These are phyloP conservation scores for Microctonus hyperodae DNA, from an alignment of 2,888 invertebrate genomes.

Conservation along the genomic window DNA sequence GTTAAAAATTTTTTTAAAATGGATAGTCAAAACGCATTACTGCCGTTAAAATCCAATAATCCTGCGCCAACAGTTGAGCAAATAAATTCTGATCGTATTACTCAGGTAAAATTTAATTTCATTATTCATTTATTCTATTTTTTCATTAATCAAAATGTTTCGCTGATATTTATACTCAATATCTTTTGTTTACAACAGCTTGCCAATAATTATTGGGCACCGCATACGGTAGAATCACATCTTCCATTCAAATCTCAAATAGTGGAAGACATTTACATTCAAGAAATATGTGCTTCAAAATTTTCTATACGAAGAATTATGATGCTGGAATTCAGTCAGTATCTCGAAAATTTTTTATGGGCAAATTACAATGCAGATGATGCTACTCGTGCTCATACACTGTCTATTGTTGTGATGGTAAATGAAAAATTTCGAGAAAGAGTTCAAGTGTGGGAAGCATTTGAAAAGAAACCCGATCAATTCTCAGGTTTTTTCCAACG, in stretches of 20 bases:
- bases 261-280: conserved; percentile 87
- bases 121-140: not conserved
- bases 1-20: conserved; percentile 36
- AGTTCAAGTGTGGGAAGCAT: conserved; percentile 95
- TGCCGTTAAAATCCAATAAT: conserved; percentile 57
- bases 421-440: conserved; percentile 98
- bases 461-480: conserved; percentile 77
- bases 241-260: conserved; percentile 78
- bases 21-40: conserved; percentile 49
- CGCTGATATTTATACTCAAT: not conserved
- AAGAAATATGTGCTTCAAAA: conserved; percentile 86
- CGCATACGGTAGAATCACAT: conserved; percentile 78
- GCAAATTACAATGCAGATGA: conserved; percentile 84
- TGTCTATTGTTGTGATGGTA: conserved; percentile 98
- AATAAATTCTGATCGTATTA: conserved; percentile 89
- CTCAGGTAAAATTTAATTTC: conserved; percentile 72
- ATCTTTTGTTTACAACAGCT: conserved; percentile 68
- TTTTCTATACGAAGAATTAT: conserved; percentile 89
- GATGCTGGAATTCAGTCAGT: conserved; percentile 97
- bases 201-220: conserved; percentile 92
- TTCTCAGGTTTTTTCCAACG: conserved; percentile 85
- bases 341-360: conserved; percentile 96
- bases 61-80: conserved; percentile 86
- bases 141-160: not conserved
- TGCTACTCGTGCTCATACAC: conserved; percentile 85